Percentiles rank a stretch among this genome's conserved stretches.
These are phyloP conservation scores for Epizoanthus stellaris DNA, from an alignment of 92 coral and sea anemone genomes.

Conservation along the genomic window DNA sequence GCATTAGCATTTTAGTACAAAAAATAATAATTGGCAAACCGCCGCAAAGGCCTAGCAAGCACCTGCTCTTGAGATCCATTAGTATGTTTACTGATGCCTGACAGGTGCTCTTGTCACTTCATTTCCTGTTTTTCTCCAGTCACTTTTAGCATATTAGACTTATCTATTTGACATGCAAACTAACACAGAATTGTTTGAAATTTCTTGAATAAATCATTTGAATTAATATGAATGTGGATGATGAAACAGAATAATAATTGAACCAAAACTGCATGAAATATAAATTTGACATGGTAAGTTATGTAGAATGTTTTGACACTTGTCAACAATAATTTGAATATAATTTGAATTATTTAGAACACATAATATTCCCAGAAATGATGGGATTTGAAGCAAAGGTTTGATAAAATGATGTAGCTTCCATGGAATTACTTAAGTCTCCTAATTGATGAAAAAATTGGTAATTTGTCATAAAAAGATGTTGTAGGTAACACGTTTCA, in stretches of 20 bases:
- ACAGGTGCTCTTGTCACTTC: slow-evolving; percentile 16
- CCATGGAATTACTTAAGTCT: too few relatives aligned
- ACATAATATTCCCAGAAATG: background rate
- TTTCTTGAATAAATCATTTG: slow-evolving; percentile 2
- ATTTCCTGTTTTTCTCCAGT: slow-evolving; percentile 6
- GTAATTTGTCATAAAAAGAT: background rate
- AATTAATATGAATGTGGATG: background rate
- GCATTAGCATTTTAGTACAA: too few relatives aligned
- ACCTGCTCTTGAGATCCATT: slow-evolving; percentile 29
- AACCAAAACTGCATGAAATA: background rate
- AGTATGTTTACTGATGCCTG: background rate
- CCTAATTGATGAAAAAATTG: background rate
- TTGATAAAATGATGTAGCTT: too few relatives aligned
- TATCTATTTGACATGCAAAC: background rate
- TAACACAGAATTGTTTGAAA: slow-evolving; percentile 5
- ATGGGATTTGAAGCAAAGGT: too few relatives aligned
- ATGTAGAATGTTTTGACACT: too few relatives aligned
- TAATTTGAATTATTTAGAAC: background rate
- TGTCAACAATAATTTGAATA: too few relatives aligned
- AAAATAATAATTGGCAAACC: background rate
- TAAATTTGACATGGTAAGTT: too few relatives aligned
- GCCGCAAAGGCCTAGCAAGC: background rate
- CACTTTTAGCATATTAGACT: background rate
- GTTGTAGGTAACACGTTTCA: too few relatives aligned
- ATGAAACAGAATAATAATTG: background rate